Evolutionary conservation across 1,140 invertebrate genomes (phyloP), one percentile per base, ranked within the genome.

Genomic region (Lethocerus indicus): DNA sequence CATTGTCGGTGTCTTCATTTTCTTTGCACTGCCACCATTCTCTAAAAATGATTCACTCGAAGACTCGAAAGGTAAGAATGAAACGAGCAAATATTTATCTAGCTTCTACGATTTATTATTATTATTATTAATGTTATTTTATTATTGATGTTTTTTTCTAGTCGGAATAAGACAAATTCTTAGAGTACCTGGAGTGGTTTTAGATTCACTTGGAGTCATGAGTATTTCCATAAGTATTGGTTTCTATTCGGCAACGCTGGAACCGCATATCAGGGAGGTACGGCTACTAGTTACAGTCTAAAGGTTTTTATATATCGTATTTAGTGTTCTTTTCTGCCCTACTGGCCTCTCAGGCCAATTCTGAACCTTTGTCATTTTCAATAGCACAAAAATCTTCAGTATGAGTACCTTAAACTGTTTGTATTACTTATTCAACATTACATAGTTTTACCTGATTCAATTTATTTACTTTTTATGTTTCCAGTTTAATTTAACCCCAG

Each of bases 211-310:
- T 24, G 59, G 59, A 29, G 60, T 67, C 18, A 55, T 66, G 20
- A 57, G 59, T 5, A 59, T 62, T n/a, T 61, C 69, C 1, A 61
- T 64, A 21, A 66, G 66, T 43, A 64, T 71, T 50, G 71, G 71
- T 25, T 73, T 69, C 54, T 56, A 66, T 42, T 60, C 63, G n/a
- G 68, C 70, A 0, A 71, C 67, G 4, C 54, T 73, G 16, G 71
- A 73, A 55, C 71, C 71, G n/a, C 71, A 73, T 58, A 54, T 73
- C 4, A 54, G 69, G 52, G 61, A 64, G 51, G 66, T 67, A 59
- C 50, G 53, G 29, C 16, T 39, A n/a, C n/a, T n/a, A n/a, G n/a
- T n/a, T n/a, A n/a, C n/a, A n/a, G n/a, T n/a, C n/a, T n/a, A n/a
- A n/a, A n/a, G n/a, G n/a, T n/a, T n/a, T n/a, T n/a, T n/a, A n/a